phyloP scores from a whole-genome alignment of 2,113 vertebrate species.

The Thymallus thymallus region DNA sequence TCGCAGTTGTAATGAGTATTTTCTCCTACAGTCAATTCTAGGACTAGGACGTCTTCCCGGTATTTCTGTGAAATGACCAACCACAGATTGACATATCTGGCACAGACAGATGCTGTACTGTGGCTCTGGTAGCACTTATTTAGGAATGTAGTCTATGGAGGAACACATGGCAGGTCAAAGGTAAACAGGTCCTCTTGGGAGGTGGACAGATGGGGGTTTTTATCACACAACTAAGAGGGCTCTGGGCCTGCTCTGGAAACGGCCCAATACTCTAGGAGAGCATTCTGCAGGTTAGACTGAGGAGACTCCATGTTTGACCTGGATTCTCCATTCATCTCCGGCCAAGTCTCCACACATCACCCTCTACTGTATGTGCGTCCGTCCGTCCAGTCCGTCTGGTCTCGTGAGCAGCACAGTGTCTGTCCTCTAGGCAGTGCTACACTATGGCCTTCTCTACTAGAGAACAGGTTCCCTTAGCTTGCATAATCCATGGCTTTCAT shows the following conservation, averaged over 20 bases:
- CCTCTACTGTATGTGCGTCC: no score
- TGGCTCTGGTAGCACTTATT: constrained; percentile 38
- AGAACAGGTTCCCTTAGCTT: not conserved
- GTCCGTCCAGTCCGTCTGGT: not conserved
- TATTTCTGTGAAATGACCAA: constrained; percentile 12
- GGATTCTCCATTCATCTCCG: constrained; percentile 22
- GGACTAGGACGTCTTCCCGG: constrained; percentile 7
- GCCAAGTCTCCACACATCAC: constrained; percentile 6
- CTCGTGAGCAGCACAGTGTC: not conserved
- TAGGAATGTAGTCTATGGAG: constrained; percentile 62
- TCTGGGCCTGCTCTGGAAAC: constrained; percentile 38
- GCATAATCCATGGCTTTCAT: not conserved
- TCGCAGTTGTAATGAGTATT: constrained; percentile 16
- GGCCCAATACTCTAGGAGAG: constrained; percentile 35
- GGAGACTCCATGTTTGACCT: constrained; percentile 46
- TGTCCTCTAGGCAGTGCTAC: not conserved
- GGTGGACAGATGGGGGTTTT: constrained; percentile 54
- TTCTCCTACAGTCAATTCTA: no score
- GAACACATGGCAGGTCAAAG: constrained; percentile 57
- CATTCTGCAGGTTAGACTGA: constrained; percentile 33
- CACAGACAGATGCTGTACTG: constrained; percentile 47
- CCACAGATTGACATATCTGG: constrained; percentile 47
- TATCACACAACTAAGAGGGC: constrained; percentile 44
- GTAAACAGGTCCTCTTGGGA: constrained; percentile 51
- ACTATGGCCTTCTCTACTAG: not conserved